These are phyloP conservation scores for Dromaius novaehollandiae DNA, from an alignment of 2,113 vertebrate genomes.

Conservation along the genomic window DNA sequence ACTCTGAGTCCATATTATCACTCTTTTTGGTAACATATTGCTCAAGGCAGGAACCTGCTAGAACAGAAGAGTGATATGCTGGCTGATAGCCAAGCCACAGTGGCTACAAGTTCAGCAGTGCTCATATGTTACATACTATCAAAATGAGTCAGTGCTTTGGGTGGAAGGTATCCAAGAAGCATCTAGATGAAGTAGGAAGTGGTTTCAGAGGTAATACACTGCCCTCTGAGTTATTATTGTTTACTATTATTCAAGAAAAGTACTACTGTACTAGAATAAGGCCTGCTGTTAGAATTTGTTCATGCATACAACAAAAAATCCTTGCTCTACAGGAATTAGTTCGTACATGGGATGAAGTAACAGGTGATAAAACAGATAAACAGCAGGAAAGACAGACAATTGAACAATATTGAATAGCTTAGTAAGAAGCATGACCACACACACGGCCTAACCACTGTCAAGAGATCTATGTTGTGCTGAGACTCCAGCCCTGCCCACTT, in stretches of 20 bases:
- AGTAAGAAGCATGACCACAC: conserved; percentile 27
- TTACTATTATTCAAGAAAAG: not conserved
- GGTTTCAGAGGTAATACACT: conserved; percentile 20
- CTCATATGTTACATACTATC: not conserved
- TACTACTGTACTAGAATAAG: not conserved
- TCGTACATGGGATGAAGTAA: conserved; percentile 11
- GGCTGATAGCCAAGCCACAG: not conserved
- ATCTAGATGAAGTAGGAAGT: conserved; percentile 1
- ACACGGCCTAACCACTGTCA: not conserved
- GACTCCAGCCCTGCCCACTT: not conserved
- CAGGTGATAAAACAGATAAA: conserved; percentile 34
- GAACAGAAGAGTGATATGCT: not conserved
- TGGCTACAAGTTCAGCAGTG: not conserved
- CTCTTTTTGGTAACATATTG: not conserved
- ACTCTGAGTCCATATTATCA: not conserved
- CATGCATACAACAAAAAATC: not conserved
- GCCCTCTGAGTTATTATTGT: not conserved
- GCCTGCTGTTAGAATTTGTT: not conserved
- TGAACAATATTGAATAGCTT: conserved; percentile 14
- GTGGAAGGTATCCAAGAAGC: not conserved
- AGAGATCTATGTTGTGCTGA: not conserved
- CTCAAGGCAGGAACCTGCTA: not conserved
- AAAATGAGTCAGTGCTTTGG: not conserved
- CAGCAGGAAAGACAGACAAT: conserved; percentile 25
- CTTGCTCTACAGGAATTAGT: not conserved